Conservation (phyloP, 2,797 vertebrate genomes). For the Typhlichthys subterraneus region DNA sequence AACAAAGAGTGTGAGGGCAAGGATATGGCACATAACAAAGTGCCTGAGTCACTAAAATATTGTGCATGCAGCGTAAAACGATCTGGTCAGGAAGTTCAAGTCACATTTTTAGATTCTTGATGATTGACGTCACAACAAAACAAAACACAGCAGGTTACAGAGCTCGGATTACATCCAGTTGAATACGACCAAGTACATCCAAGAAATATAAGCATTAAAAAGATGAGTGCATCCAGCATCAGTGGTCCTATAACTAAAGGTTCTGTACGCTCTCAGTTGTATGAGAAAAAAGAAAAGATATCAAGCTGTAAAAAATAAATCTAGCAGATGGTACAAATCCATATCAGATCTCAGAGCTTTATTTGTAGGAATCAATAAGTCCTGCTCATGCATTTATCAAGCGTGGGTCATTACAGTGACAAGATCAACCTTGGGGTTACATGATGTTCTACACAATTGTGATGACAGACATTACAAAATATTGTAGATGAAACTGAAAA, state of each 20-base stretch:
- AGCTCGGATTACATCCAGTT: conserved; percentile 1
- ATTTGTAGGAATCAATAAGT: conserved; percentile 7
- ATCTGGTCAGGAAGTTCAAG: background rate
- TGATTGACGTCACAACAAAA: background rate
- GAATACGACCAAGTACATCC: background rate
- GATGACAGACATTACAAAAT: no score
- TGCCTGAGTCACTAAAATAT: background rate
- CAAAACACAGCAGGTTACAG: background rate
- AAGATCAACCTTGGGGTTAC: no score
- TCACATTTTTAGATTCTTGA: background rate
- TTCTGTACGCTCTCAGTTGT: background rate
- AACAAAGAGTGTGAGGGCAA: background rate
- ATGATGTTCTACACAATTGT: no score
- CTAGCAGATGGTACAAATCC: background rate
- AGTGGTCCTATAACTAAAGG: no score
- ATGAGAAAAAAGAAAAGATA: background rate
- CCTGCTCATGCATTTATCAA: conserved; percentile 20
- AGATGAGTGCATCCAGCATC: background rate
- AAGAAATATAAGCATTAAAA: conserved; percentile 3
- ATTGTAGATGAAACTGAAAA: no score
- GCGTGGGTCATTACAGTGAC: no score
- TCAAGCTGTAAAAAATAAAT: background rate
- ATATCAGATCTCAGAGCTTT: conserved; percentile 5
- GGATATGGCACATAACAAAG: background rate
- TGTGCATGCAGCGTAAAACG: background rate